Base-by-base conservation (phyloP, 2,113 vertebrate genomes). In the Odocoileus virginianus region DNA sequence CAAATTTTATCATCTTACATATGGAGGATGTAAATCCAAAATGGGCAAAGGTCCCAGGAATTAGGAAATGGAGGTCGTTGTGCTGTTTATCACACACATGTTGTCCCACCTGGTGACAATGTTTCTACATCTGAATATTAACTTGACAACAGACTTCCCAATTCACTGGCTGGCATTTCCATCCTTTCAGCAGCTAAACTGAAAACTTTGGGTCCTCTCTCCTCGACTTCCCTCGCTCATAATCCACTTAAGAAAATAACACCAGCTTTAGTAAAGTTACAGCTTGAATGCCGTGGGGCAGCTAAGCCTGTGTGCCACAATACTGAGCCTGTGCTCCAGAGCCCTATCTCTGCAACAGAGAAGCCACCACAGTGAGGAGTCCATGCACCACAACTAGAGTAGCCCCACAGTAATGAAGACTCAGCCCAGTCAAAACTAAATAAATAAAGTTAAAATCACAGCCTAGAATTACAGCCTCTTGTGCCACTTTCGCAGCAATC, bases 351-450 rank as follows among this genome's bases (percentile, higher is more conserved):
- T 0, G 64, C n/a, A 21, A 1, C 9, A 6, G 17, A 67, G 64
- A n/a, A 36, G 64, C n/a, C 64, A 1, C 17, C 0, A 2, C 64
- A 11, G 17, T 21, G n/a, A 21, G 64, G 6, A 21, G n/a, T 9
- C 64, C 17, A 5, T 1, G 17, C 8, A 5, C 9, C n/a, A 2
- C 17, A 6, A 1, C 64, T 5, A 12, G n/a, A 11, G 64, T 0
- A 23, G 64, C n/a, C 19, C 16, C 64, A 0, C 33, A 36, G 64
- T 2, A 2, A 2, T 2, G n/a, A 2, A 36, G 64, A 19, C 64
- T 33, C 64, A 1, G n/a, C 4, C 2, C 9, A 71, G 64, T 5
- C 64, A 21, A 1, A 71, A 11, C 2, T 5, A 36, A 5, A 1
- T 0, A 4, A 64, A 64, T 6, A n/a, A 9, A 27, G 17, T 2